phyloP scores from a whole-genome alignment of 2,888 invertebrate genomes.

The Autographa gamma region DNA sequence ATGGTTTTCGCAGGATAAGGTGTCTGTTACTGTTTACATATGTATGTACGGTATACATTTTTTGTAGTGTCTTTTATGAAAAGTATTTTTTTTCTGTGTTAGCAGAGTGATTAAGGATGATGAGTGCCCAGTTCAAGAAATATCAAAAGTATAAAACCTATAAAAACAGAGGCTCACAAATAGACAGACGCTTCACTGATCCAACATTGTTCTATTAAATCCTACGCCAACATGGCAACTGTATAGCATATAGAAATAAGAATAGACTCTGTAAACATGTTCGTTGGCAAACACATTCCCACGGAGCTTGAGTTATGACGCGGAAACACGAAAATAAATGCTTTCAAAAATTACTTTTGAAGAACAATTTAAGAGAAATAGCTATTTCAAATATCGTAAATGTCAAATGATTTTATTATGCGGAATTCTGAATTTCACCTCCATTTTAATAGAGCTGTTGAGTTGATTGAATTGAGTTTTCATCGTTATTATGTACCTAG shows the following conservation, averaged over 20 bases:
- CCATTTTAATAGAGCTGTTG: background rate
- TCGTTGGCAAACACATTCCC: conserved; percentile 56
- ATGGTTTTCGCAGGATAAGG: no score
- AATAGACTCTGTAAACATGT: conserved; percentile 45
- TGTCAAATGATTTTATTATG: background rate
- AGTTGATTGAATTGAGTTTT: no score
- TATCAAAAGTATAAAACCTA: no score
- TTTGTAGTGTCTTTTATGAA: no score
- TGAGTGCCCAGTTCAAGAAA: no score
- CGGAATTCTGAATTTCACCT: background rate
- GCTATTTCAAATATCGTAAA: background rate
- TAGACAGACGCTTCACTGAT: conserved; percentile 10
- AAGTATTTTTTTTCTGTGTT: no score
- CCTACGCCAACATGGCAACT: conserved; percentile 35
- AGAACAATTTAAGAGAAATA: background rate
- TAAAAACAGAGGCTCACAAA: conserved; percentile 10
- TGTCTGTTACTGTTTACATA: no score
- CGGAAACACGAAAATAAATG: conserved; percentile 49
- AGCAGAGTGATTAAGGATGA: no score
- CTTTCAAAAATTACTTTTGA: conserved; percentile 9
- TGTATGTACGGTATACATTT: no score
- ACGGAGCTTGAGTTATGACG: conserved; percentile 43
- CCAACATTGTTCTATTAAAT: conserved; percentile 25
- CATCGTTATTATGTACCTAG: no score
- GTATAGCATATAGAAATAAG: conserved; percentile 18